These are phyloP conservation scores for Apogon talboti DNA, from an alignment of 2,797 vertebrate species.

Conservation along the genomic window DNA sequence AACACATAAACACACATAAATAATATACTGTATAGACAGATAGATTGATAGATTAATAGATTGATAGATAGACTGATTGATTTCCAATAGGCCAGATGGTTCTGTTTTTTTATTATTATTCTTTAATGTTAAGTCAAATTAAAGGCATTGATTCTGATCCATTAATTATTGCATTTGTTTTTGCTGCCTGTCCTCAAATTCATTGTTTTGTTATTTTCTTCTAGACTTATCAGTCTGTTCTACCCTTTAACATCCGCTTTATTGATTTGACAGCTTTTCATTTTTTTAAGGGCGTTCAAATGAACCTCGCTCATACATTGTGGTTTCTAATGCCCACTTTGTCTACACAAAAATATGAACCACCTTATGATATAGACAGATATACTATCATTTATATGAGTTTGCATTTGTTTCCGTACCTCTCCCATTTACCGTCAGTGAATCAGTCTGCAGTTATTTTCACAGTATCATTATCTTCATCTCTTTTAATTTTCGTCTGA, in stretches of 20 bases:
- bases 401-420: neutral
- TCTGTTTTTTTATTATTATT: too few species aligned
- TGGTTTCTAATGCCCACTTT: neutral
- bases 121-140: neutral
- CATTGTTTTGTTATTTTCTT: slow-evolving; percentile 25
- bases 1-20: too few species aligned
- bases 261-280: slow-evolving; percentile 15
- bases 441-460: slow-evolving; percentile 31
- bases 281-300: too few species aligned
- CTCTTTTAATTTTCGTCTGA: slow-evolving; percentile 39
- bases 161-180: slow-evolving; percentile 21
- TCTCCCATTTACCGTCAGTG: slow-evolving; percentile 24
- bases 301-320: slow-evolving; percentile 1
- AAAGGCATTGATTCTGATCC: slow-evolving; percentile 6
- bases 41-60: too few species aligned
- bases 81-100: too few species aligned
- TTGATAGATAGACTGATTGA: too few species aligned
- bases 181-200: slow-evolving; percentile 6
- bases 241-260: slow-evolving; percentile 18
- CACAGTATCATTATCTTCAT: slow-evolving; percentile 26
- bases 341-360: neutral
- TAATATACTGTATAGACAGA: too few species aligned
- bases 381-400: too few species aligned
- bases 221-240: slow-evolving; percentile 1
- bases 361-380: neutral